These are phyloP conservation scores for Semnornis frantzii DNA, from an alignment of 2,113 vertebrate genomes.

Conservation along the genomic window DNA sequence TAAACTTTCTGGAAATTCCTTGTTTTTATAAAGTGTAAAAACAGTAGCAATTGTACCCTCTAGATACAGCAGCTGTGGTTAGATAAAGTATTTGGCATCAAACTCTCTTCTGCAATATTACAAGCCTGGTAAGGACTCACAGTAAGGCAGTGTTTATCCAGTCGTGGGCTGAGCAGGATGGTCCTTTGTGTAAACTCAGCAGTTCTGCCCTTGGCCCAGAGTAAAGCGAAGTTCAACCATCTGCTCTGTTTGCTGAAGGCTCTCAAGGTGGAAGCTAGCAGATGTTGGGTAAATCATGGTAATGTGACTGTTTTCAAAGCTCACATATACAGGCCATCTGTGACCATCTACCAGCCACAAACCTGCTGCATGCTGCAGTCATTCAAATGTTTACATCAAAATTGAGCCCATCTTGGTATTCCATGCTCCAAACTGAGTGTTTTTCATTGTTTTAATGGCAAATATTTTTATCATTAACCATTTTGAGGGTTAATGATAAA, in stretches of 20 bases:
- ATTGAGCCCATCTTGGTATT: not conserved
- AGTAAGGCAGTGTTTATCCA: not conserved
- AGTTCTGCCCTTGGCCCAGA: not conserved
- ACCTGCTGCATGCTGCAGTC: not conserved
- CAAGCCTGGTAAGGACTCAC: not conserved
- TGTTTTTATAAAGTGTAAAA: not conserved
- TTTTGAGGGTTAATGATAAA: too few relatives aligned
- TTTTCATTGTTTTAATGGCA: not conserved
- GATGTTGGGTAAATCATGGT: not conserved
- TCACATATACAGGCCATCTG: not conserved
- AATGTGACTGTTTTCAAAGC: not conserved
- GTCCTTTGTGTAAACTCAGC: not conserved
- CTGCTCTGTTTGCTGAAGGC: not conserved
- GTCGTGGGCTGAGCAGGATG: not conserved
- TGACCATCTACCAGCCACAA: not conserved
- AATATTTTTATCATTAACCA: not conserved
- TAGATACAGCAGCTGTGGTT: not conserved
- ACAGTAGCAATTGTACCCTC: not conserved
- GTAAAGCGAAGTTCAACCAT: not conserved
- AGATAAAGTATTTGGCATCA: not conserved
- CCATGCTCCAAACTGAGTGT: not conserved
- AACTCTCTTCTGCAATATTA: not conserved
- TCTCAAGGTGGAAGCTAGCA: not conserved
- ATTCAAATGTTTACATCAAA: not conserved
- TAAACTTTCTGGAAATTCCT: not conserved